phyloP scores from a whole-genome alignment of 2,888 invertebrate species.

The Drosophila nr. medialis region DNA sequence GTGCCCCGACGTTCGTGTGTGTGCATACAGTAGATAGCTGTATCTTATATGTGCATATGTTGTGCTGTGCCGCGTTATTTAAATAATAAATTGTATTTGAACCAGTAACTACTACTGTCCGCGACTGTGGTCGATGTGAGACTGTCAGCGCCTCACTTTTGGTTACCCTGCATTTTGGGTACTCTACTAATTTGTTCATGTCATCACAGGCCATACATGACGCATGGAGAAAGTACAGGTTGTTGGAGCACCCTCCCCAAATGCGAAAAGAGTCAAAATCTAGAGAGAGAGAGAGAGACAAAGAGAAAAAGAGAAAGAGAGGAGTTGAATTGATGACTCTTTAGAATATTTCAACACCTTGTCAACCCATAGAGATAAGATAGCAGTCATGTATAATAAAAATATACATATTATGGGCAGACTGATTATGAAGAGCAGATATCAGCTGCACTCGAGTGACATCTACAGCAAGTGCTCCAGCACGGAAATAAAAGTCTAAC shows the following conservation, averaged over 20 bases:
- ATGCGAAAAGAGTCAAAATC: constrained; percentile 8
- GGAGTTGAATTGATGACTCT: constrained; percentile 23
- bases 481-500: background rate
- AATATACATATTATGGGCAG: background rate
- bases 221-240: constrained; percentile 63
- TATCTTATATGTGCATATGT: constrained; percentile 18
- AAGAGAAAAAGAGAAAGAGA: constrained; percentile 9
- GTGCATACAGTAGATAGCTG: constrained; percentile 22
- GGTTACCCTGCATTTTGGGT: constrained; percentile 20
- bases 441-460: constrained; percentile 11
- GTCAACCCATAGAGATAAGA: constrained; percentile 37
- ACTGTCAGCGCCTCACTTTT: constrained; percentile 56
- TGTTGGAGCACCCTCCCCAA: constrained; percentile 6
- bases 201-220: constrained; percentile 65
- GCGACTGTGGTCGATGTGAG: constrained; percentile 65
- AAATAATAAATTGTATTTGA: constrained; percentile 40
- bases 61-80: constrained; percentile 39
- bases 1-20: background rate
- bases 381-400: constrained; percentile 13
- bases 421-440: background rate
- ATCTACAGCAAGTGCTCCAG: background rate
- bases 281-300: constrained; percentile 12
- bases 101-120: constrained; percentile 57
- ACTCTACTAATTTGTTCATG: constrained; percentile 24
- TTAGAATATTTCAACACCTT: constrained; percentile 39